Conservation (phyloP, 1,140 invertebrate genomes). For the Cydia amplana region DNA sequence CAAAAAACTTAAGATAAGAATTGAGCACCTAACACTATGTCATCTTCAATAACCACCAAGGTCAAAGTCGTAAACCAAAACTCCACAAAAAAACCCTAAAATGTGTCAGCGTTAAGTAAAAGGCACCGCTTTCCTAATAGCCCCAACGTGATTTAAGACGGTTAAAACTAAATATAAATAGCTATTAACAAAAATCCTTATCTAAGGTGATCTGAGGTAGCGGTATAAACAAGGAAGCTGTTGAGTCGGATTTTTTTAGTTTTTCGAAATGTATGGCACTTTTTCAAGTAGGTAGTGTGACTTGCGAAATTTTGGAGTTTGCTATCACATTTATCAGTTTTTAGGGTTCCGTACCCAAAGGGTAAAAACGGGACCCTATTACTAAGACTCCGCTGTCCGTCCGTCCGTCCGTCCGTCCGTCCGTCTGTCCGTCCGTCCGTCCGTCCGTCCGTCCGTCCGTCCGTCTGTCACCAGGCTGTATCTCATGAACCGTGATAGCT, state of each 20-base stretch:
- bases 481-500: too few relatives aligned
- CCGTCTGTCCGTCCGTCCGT: too few relatives aligned
- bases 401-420: too few relatives aligned
- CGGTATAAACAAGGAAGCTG: constrained; percentile 32
- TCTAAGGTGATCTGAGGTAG: constrained; percentile 45
- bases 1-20: background rate
- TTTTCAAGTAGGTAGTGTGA: too few relatives aligned
- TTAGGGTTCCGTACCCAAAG: too few relatives aligned
- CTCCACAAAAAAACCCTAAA: constrained; percentile 5
- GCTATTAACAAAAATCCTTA: constrained; percentile 75
- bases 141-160: constrained; percentile 62
- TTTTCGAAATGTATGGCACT: too few relatives aligned
- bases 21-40: background rate
- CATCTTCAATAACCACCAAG: background rate
- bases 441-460: too few relatives aligned
- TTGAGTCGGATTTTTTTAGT: constrained; percentile 38
- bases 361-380: too few relatives aligned
- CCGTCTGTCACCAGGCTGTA: too few relatives aligned
- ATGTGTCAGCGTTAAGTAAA: constrained; percentile 18
- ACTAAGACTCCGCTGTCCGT: too few relatives aligned
- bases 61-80: background rate
- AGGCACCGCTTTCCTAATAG: constrained; percentile 29
- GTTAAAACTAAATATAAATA: constrained; percentile 68
- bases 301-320: too few relatives aligned
- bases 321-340: too few relatives aligned